Conservation (phyloP, 2,797 vertebrate species). For the Falco columbarius region DNA sequence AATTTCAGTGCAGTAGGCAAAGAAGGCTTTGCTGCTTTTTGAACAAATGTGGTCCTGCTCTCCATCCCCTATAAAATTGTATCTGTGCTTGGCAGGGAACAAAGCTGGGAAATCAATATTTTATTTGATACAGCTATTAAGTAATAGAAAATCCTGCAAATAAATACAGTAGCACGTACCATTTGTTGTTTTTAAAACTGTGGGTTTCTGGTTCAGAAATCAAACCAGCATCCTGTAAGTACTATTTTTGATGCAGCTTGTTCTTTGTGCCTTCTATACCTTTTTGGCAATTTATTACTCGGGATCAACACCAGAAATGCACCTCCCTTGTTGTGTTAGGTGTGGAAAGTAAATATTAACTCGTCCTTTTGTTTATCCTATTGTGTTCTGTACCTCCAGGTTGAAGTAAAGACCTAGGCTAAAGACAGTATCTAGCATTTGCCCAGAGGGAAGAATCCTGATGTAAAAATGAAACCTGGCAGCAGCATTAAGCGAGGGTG, state of each 20-base stretch:
- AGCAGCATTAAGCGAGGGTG: background rate
- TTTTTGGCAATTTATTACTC: background rate
- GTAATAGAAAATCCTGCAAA: constrained; percentile 7
- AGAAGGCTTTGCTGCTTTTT: background rate
- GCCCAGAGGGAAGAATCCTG: background rate
- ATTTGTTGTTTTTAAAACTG: background rate
- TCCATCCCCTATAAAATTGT: background rate
- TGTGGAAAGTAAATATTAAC: background rate
- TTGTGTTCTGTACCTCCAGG: background rate
- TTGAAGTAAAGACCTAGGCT: background rate
- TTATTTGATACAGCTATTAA: constrained; percentile 17
- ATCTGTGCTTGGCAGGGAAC: background rate
- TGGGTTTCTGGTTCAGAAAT: background rate
- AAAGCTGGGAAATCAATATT: background rate
- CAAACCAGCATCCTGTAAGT: background rate
- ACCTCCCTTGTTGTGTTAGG: background rate
- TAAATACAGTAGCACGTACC: background rate
- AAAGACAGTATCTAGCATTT: background rate
- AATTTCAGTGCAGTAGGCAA: background rate
- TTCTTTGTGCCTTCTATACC: background rate
- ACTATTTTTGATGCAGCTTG: background rate
- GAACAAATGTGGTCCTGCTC: background rate
- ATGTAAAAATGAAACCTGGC: background rate
- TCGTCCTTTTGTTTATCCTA: background rate
- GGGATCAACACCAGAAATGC: background rate